These are phyloP conservation scores for Ochropleura leucogaster DNA, from an alignment of 2,888 invertebrate species.

Conservation along the genomic window DNA sequence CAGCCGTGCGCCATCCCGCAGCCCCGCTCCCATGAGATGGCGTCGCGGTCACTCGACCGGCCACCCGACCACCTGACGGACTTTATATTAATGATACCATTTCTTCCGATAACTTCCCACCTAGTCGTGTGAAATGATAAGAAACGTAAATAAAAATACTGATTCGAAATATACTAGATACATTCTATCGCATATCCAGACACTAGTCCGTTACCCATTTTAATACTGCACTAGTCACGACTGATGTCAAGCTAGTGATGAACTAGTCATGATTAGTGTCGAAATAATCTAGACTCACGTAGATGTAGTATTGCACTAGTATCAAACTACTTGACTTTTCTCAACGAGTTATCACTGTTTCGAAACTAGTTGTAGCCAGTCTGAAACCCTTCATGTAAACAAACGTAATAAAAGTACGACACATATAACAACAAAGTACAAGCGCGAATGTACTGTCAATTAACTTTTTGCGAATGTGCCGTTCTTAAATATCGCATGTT, in stretches of 20 bases:
- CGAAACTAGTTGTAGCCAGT: not conserved
- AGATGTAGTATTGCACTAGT: not conserved
- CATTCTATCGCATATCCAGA: not conserved
- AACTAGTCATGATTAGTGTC: not conserved
- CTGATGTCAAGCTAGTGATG: not conserved
- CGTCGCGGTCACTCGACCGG: constrained; percentile 36
- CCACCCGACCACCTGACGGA: constrained; percentile 13
- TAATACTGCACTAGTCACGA: not conserved
- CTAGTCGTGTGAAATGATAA: not conserved
- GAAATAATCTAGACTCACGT: not conserved
- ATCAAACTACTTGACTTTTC: not conserved
- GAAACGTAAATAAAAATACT: not conserved
- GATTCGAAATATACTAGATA: too few relatives aligned
- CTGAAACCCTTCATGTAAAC: not conserved
- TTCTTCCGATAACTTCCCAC: constrained; percentile 4
- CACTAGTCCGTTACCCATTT: not conserved
- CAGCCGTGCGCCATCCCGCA: not conserved
- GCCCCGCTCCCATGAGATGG: constrained; percentile 17
- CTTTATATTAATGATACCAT: constrained; percentile 34
- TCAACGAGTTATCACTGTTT: not conserved
- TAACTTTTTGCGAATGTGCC: not conserved
- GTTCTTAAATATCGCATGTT: not conserved
- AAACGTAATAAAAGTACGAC: not conserved
- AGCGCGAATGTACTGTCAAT: not conserved
- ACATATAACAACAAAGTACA: not conserved